A percentile compares a stretch with the other conserved stretches of the same genome.
Evolutionary conservation across 2,797 vertebrate species (phyloP).

Genomic region (Xenentodon cancila): DNA sequence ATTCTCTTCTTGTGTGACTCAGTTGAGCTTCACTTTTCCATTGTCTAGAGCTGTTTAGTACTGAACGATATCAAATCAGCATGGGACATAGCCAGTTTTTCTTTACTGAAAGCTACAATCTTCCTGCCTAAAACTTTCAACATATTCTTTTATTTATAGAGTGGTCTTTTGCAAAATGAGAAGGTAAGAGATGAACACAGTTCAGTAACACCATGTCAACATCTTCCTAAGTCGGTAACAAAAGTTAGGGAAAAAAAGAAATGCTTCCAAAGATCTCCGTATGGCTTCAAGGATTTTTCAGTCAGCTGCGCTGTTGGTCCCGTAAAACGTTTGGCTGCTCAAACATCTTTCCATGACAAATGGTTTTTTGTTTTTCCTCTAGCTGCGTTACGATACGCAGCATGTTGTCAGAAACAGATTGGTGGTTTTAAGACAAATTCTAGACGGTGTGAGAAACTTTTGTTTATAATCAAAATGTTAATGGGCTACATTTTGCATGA

Average conservation of each 20-base stretch:
- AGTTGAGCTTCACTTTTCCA: constrained; percentile 54
- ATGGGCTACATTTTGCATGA: neutral
- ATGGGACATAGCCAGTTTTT: constrained; percentile 98
- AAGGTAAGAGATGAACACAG: constrained; percentile 99
- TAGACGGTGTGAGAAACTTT: neutral
- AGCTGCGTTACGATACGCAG: constrained; percentile 13
- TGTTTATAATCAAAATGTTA: neutral
- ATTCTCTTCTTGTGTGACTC: constrained; percentile 36
- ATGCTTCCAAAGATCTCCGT: constrained; percentile 73
- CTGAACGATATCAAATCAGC: constrained; percentile 88
- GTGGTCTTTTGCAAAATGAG: constrained; percentile 99
- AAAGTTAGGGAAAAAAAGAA: constrained; percentile 29
- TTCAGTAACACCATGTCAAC: constrained; percentile 97
- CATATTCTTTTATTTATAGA: constrained; percentile 99
- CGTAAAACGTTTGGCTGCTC: constrained; percentile 25
- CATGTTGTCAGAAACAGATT: constrained; percentile 13
- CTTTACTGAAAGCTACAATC: constrained; percentile 96
- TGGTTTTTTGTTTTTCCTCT: constrained; percentile 33
- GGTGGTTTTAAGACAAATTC: neutral
- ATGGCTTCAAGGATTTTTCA: constrained; percentile 62
- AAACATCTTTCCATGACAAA: constrained; percentile 47
- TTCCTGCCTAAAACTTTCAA: constrained; percentile 99
- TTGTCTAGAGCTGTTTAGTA: constrained; percentile 60
- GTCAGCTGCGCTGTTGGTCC: constrained; percentile 11
- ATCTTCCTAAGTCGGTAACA: constrained; percentile 81